Base-by-base conservation (phyloP, 2,888 invertebrate species). In the Ophion ventricosus region DNA sequence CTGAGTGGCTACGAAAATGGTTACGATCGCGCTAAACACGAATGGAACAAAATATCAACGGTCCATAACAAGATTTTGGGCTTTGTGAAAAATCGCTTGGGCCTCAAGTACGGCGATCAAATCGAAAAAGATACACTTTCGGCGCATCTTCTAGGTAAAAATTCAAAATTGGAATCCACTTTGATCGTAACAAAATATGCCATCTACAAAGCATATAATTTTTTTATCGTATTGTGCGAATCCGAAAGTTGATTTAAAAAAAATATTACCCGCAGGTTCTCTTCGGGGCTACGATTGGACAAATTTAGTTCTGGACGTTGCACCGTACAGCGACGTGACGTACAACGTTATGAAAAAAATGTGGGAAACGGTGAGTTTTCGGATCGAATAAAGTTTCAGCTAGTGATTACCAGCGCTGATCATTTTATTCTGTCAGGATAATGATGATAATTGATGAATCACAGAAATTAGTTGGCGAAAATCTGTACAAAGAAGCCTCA, bases 281-380 rank as follows among this genome's bases (percentile, higher is more conserved):
- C 74, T 92, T 35, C 84, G 88, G 85, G 91, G 91, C 54, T 86
- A 87, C 59, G 92, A 92, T 73, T 92, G 92, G 92, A 91, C 89
- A 1, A 84, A 87, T 8, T 43, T 92, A 80, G 86, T 89, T 1
- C 83, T 90, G 26, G 90, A 92, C 59, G 70, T 88, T 1, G 81
- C 88, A 7, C 89, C 90, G 1, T 67, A 91, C 56, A 87, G 88
- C n/a, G 85, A 91, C 7, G 29, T 90, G 26, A 88, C 89, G 29
- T 90, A 88, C 67, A 82, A 82, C 14, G 87, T 92, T 10, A 86
- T 89, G 66, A 91, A 90, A 69, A 91, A 90, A 49, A 85, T 92
- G 4, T 91, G 91, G 91, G 87, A 90, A 66, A 89, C 89, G 85
- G 92, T 92, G 86, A 69, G 72, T 49, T 74, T 7, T 54, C 35